Evolutionary conservation across 2,797 vertebrate genomes (phyloP).

Genomic region (Capromys pilorides): DNA sequence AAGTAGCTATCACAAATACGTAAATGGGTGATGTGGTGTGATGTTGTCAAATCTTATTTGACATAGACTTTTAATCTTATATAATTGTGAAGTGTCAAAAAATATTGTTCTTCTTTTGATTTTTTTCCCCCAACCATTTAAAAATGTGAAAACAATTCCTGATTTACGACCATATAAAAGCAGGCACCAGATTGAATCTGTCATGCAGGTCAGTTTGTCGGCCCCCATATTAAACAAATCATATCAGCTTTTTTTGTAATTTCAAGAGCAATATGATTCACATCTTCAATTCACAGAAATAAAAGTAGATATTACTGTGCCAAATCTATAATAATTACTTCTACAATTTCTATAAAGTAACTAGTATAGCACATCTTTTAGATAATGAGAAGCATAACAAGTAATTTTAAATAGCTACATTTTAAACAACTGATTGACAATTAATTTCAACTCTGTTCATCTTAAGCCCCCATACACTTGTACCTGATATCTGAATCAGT

Average conservation of each 20-base stretch:
- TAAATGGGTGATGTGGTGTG: neutral
- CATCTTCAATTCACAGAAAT: neutral
- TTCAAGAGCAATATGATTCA: neutral
- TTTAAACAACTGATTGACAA: constrained; percentile 16
- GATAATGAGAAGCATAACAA: neutral
- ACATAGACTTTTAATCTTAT: constrained; percentile 15
- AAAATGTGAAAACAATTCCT: constrained; percentile 14
- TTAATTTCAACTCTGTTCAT: neutral
- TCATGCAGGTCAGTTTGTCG: neutral
- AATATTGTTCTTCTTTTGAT: neutral
- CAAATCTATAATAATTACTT: neutral
- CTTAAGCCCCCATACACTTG: neutral
- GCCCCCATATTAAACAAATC: neutral
- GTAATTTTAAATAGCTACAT: neutral
- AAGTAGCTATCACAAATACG: neutral
- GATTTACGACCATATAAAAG: neutral
- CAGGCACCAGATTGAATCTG: neutral
- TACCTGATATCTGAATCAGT: neutral
- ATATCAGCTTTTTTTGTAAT: neutral
- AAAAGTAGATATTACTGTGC: neutral
- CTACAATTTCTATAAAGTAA: neutral
- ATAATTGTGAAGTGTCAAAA: neutral
- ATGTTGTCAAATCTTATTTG: neutral
- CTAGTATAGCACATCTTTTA: neutral
- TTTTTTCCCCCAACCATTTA: neutral